phyloP scores from a whole-genome alignment of 2,113 vertebrate genomes.

The Gadus macrocephalus region DNA sequence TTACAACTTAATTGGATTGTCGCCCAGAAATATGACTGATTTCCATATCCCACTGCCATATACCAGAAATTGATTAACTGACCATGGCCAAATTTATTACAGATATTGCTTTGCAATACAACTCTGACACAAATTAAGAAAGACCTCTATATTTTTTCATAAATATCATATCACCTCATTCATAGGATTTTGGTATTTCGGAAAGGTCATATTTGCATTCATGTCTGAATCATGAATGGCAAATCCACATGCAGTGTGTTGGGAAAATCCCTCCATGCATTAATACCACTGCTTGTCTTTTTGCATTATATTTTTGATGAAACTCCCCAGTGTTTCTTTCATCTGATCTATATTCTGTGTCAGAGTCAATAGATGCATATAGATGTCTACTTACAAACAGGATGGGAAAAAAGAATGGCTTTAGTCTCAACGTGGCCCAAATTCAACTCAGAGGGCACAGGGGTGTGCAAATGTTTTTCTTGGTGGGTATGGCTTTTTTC shows the following conservation, averaged over 20 bases:
- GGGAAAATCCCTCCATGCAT: background rate
- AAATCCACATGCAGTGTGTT: background rate
- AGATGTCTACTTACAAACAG: background rate
- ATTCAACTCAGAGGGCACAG: background rate
- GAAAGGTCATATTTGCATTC: slow-evolving; percentile 2
- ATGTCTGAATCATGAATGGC: background rate
- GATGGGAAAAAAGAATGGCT: no score
- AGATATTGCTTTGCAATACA: no score
- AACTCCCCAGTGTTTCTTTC: background rate
- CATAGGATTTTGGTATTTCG: background rate
- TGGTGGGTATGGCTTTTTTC: background rate
- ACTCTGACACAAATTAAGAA: no score
- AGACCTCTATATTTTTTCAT: no score
- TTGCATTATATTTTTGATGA: background rate
- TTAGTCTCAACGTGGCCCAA: no score
- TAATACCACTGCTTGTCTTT: background rate
- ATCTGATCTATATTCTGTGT: background rate
- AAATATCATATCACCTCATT: no score
- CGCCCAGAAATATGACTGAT: background rate
- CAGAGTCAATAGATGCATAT: background rate
- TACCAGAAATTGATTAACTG: no score
- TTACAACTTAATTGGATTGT: background rate
- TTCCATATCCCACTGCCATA: no score
- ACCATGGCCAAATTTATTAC: no score
- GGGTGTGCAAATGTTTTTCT: background rate